Base-by-base conservation (phyloP, 2,113 vertebrate species). In the Ageneiosus marmoratus region DNA sequence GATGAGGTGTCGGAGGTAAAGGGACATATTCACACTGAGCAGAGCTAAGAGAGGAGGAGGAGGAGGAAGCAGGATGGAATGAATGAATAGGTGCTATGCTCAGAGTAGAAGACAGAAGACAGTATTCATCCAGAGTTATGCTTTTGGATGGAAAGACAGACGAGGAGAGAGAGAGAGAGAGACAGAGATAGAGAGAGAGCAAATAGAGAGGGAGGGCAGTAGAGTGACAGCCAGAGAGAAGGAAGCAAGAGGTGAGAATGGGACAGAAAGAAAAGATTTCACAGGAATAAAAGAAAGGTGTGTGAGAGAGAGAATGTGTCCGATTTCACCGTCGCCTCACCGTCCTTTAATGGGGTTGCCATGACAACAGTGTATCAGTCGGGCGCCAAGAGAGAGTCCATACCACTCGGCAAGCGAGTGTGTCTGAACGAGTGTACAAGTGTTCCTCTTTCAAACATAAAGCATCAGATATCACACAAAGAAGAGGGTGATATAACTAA, bases 261-360 rank as follows among this genome's bases (percentile, higher is more conserved):
- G 79, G 74, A 77, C 62, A 73, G 16, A 62, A 69, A 46, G 84
- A 84, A 84, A 58, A 88, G 73, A 41, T 44, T 84, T 87, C 46
- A 24, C 53, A 69, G 70, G 69, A 78, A 70, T 60, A 60, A 89
- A 91, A 89, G 88, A 92, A 89, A 92, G 88, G 86, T 80, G 90
- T 79, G 83, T 56, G 87, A 22, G 29, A 83, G 48, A 88, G 69
- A 88, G 88, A 89, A 89, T 85, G 89, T 58, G 88, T 88, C 89
- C 91, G 89, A 91, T 94, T 93, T 92, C 86, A 92, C 91, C 87
- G 86, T 87, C 90, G 89, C 92, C 92, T 89, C 89, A 90, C 89
- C 92, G 91, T 93, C 92, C 92, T 92, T 92, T 94, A 93, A 94
- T 92, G 88, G 91, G 89, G 94, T 94, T 94, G 91, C 92, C 90